A percentile compares a stretch with the other conserved stretches of the same genome.
Evolutionary conservation across 2,113 vertebrate species (phyloP).

Genomic region (Equus przewalskii): DNA sequence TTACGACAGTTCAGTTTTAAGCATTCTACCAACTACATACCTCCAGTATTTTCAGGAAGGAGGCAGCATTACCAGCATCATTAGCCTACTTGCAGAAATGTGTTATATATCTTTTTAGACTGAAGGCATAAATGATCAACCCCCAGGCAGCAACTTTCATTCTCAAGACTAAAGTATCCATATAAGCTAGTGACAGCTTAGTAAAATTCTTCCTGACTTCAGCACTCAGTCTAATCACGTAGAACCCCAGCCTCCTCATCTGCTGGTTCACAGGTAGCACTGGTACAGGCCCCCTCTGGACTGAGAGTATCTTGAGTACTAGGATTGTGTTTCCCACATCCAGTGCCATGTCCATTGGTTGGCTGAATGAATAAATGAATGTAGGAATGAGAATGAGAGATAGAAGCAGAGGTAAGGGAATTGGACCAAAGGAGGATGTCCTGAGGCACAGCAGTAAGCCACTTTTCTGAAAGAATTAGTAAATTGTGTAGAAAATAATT

Average conservation of each 20-base stretch:
- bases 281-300: not conserved
- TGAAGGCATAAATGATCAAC: not conserved
- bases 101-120: not conserved
- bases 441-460: not conserved
- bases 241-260: not conserved
- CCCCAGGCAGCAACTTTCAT: not conserved
- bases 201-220: slow-evolving; percentile 2
- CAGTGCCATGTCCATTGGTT: not conserved
- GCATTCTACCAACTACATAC: not conserved
- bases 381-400: slow-evolving; percentile 37
- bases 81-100: not conserved
- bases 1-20: not conserved
- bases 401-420: slow-evolving; percentile 11
- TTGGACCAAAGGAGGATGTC: slow-evolving; percentile 19
- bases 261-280: not conserved
- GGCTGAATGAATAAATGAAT: not conserved
- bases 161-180: not conserved
- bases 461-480: slow-evolving; percentile 44
- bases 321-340: not conserved
- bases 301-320: not conserved
- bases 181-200: not conserved
- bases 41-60: not conserved
- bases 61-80: not conserved
- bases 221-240: not conserved
- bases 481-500: slow-evolving; percentile 29